phyloP scores from a whole-genome alignment of 2,797 vertebrate species.

The Xenops minutus region DNA sequence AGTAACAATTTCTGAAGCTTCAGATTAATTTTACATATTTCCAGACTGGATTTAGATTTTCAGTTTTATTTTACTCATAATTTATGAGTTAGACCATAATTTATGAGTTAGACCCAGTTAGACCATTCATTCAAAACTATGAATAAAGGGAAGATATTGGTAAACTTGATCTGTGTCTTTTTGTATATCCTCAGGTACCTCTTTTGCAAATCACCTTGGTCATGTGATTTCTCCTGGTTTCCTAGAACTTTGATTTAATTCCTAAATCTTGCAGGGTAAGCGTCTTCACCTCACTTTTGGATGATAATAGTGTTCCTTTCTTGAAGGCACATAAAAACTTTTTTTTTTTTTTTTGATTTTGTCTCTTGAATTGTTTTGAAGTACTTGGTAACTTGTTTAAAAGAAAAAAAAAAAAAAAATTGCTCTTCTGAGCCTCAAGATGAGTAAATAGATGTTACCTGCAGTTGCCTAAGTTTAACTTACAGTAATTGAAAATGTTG shows the following conservation, averaged over 20 bases:
- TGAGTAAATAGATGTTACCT: neutral
- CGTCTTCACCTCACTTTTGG: neutral
- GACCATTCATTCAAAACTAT: neutral
- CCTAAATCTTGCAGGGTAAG: neutral
- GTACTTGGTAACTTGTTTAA: accelerated
- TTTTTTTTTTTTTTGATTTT: neutral
- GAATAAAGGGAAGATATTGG: neutral
- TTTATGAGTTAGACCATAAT: neutral
- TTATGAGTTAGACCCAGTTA: too few species aligned
- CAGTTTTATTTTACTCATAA: neutral
- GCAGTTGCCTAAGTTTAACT: neutral
- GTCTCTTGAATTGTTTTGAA: neutral
- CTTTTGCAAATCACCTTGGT: neutral
- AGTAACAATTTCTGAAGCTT: neutral
- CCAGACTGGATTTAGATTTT: neutral
- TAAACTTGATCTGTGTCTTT: neutral
- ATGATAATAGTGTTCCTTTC: neutral
- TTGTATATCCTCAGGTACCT: neutral
- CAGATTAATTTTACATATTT: neutral
- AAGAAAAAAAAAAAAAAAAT: neutral
- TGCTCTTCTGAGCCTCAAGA: neutral
- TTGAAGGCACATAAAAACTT: neutral
- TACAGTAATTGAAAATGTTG: neutral
- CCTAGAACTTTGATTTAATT: neutral
- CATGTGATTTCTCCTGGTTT: accelerated